A percentile compares a stretch with the other conserved stretches of the same genome.
These are phyloP conservation scores for Galeopterus variegatus DNA, from an alignment of 2,113 vertebrate species.

Conservation along the genomic window DNA sequence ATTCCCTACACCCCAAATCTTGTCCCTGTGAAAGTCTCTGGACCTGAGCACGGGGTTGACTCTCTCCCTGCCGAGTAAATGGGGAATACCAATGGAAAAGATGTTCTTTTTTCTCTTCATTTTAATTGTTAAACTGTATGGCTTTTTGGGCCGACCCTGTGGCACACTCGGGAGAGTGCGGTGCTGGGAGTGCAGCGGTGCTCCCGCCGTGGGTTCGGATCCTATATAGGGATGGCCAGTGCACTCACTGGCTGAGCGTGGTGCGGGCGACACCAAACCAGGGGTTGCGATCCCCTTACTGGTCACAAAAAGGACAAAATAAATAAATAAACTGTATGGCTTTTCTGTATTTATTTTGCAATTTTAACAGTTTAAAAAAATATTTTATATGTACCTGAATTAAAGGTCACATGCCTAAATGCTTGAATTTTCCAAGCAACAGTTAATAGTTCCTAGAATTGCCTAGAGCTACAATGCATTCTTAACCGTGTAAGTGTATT, in stretches of 20 bases:
- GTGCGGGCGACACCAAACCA: too few species aligned
- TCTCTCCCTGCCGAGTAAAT: too few species aligned
- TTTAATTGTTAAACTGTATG: neutral
- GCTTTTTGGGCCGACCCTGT: too few species aligned
- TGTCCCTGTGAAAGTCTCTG: too few species aligned
- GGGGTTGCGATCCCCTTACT: too few species aligned
- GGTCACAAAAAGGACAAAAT: too few species aligned
- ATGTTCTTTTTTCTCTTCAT: too few species aligned
- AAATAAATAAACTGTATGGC: neutral
- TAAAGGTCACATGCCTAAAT: neutral
- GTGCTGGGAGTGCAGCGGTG: too few species aligned
- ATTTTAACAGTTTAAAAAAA: constrained; percentile 7
- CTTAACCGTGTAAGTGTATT: constrained; percentile 2
- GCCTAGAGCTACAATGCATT: neutral
- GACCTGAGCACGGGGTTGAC: neutral
- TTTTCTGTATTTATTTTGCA: neutral
- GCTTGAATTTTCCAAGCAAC: constrained; percentile 24
- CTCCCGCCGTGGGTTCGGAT: too few species aligned
- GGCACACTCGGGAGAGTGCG: neutral
- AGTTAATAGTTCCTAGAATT: neutral
- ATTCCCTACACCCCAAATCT: too few species aligned
- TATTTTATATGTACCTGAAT: neutral
- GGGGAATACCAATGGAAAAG: neutral
- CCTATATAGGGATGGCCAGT: too few species aligned
- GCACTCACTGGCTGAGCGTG: too few species aligned